phyloP scores from a whole-genome alignment of 2,888 invertebrate genomes.

The Morpho achilles region DNA sequence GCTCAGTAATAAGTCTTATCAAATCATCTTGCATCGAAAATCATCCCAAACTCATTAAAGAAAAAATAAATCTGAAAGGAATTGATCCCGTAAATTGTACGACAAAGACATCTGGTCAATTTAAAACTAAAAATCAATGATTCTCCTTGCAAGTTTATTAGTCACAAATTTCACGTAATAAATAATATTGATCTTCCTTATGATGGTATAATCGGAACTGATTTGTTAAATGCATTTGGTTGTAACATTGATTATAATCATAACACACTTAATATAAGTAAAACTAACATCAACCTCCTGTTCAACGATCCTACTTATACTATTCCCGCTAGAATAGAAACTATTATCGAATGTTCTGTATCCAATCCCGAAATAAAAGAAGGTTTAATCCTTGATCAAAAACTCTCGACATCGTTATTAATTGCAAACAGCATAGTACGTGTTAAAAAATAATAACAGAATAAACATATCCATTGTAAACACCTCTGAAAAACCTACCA shows the following conservation, averaged over 20 bases:
- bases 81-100: slow-evolving; percentile 4
- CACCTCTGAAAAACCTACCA: slow-evolving; percentile 11
- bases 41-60: slow-evolving; percentile 5
- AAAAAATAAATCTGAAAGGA: slow-evolving; percentile 9
- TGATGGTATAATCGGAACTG: slow-evolving; percentile 30
- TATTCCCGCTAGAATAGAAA: slow-evolving; percentile 19
- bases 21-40: slow-evolving; percentile 5
- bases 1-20: slow-evolving; percentile 26
- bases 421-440: slow-evolving; percentile 14
- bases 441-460: slow-evolving; percentile 12
- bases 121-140: slow-evolving; percentile 9
- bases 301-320: slow-evolving; percentile 20
- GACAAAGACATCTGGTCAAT: slow-evolving; percentile 17
- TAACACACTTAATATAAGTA: slow-evolving; percentile 7
- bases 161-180: slow-evolving; percentile 27
- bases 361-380: slow-evolving; percentile 20
- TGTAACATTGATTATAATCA: slow-evolving; percentile 20
- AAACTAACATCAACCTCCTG: slow-evolving; percentile 2
- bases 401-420: slow-evolving; percentile 1
- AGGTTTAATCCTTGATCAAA: slow-evolving; percentile 18
- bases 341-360: slow-evolving; percentile 21
- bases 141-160: neutral
- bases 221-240: slow-evolving; percentile 18
- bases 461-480: slow-evolving; percentile 17
- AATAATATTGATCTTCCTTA: slow-evolving; percentile 25